Evolutionary conservation across 2,888 invertebrate genomes (phyloP).

Genomic region (Diogma glabrata): DNA sequence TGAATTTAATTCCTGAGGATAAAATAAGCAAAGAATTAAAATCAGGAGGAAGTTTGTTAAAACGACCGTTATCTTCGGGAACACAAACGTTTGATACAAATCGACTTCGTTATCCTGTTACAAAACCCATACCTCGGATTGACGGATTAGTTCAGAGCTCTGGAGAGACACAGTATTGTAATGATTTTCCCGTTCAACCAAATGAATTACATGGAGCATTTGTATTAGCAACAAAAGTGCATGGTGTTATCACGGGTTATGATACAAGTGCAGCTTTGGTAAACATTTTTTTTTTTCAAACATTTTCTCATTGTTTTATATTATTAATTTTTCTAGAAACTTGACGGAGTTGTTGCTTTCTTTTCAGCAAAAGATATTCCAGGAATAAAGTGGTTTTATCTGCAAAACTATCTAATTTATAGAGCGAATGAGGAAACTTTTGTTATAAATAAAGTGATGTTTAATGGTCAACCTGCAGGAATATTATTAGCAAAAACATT

Average conservation of each 20-base stretch:
- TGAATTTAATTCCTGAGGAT: slow-evolving; percentile 37
- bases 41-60: slow-evolving; percentile 43
- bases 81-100: slow-evolving; percentile 48
- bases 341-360: slow-evolving; percentile 46
- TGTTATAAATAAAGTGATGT: slow-evolving; percentile 15
- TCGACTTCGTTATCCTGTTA: slow-evolving; percentile 48
- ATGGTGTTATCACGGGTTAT: too few relatives aligned
- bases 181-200: slow-evolving; percentile 31
- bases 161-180: slow-evolving; percentile 38
- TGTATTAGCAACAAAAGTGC: slow-evolving; percentile 46
- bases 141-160: slow-evolving; percentile 45
- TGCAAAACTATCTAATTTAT: slow-evolving; percentile 18
- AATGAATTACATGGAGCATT: slow-evolving; percentile 49
- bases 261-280: too few relatives aligned
- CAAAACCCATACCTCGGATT: slow-evolving; percentile 49
- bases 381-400: slow-evolving; percentile 46
- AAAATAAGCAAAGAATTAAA: slow-evolving; percentile 25
- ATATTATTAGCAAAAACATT: slow-evolving; percentile 51
- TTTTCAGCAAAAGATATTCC: slow-evolving; percentile 51
- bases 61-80: slow-evolving; percentile 53
- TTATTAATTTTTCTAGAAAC: too few relatives aligned
- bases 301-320: too few relatives aligned
- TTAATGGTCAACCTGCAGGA: slow-evolving; percentile 57
- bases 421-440: slow-evolving; percentile 26
- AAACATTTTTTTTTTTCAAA: too few relatives aligned